Conservation (phyloP, 2,888 invertebrate species). For the Leucoptera coffeella region DNA sequence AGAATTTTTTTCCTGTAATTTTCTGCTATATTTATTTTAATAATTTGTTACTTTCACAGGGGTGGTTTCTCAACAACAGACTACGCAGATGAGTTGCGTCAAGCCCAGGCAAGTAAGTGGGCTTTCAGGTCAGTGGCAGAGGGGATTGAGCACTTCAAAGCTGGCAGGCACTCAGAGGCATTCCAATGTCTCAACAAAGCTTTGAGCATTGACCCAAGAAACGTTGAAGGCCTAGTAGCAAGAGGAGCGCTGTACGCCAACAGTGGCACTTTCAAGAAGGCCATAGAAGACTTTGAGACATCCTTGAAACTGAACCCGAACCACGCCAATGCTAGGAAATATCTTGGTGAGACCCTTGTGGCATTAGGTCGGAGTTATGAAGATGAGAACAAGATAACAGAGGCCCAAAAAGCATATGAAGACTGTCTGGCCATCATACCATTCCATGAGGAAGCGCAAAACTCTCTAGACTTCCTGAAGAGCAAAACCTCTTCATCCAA, state of each 20-base stretch:
- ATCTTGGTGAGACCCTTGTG: constrained; percentile 88
- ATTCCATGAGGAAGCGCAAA: constrained; percentile 81
- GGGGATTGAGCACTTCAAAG: constrained; percentile 92
- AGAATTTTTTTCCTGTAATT: constrained; percentile 3
- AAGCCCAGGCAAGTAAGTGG: constrained; percentile 89
- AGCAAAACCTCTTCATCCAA: constrained; percentile 55
- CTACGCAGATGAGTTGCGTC: constrained; percentile 77
- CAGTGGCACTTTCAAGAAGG: constrained; percentile 87
- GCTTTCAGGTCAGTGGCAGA: constrained; percentile 91
- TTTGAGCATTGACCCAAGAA: constrained; percentile 82
- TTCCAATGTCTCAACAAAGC: constrained; percentile 93
- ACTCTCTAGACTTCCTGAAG: constrained; percentile 75
- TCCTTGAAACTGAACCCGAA: constrained; percentile 83
- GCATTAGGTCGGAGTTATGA: constrained; percentile 85
- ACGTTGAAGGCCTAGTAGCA: constrained; percentile 88
- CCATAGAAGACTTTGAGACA: constrained; percentile 90
- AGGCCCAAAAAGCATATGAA: constrained; percentile 78
- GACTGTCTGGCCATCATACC: constrained; percentile 80
- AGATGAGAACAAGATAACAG: constrained; percentile 78
- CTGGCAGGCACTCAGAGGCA: constrained; percentile 87
- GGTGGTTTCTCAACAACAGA: constrained; percentile 73
- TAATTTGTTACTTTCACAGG: constrained; percentile 28
- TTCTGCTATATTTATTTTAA: no score
- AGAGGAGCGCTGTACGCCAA: constrained; percentile 90
- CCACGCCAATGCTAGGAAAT: constrained; percentile 90